Conservation (phyloP, 2,113 vertebrate species). For the Lagenorhynchus albirostris region DNA sequence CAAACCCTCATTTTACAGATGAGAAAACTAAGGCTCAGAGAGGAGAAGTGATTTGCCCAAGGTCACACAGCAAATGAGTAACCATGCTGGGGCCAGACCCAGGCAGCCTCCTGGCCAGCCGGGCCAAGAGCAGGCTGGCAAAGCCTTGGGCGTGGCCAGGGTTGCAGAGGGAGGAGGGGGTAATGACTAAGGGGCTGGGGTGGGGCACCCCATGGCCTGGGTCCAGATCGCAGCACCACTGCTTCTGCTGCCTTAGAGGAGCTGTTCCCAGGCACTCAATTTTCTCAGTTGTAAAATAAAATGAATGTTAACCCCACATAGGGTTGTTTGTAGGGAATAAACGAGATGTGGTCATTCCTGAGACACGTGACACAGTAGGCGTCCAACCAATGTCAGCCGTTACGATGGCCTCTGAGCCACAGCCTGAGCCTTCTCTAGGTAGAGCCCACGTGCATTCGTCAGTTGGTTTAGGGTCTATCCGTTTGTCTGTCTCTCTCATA, state of each 20-base stretch:
- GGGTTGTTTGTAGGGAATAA: background rate
- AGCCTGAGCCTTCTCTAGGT: background rate
- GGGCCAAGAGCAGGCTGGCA: background rate
- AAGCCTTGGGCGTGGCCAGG: background rate
- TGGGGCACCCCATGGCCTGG: background rate
- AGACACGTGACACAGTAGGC: background rate
- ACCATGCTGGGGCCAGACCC: background rate
- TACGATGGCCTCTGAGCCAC: rapidly evolving
- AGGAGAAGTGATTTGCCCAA: background rate
- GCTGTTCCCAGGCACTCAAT: background rate
- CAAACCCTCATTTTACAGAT: background rate
- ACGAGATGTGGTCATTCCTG: background rate
- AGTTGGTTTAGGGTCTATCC: background rate
- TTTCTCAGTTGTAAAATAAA: background rate
- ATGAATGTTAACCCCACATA: background rate
- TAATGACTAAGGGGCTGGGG: background rate
- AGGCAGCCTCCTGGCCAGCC: background rate
- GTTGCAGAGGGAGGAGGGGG: rapidly evolving
- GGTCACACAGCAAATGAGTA: background rate
- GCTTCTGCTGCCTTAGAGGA: background rate
- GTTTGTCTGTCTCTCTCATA: background rate
- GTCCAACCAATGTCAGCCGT: background rate
- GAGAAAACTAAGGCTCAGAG: background rate
- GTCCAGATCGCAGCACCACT: background rate
- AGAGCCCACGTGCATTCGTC: background rate